Base-by-base conservation (phyloP, 1,140 invertebrate genomes). In the Oncopeltus fasciatus region DNA sequence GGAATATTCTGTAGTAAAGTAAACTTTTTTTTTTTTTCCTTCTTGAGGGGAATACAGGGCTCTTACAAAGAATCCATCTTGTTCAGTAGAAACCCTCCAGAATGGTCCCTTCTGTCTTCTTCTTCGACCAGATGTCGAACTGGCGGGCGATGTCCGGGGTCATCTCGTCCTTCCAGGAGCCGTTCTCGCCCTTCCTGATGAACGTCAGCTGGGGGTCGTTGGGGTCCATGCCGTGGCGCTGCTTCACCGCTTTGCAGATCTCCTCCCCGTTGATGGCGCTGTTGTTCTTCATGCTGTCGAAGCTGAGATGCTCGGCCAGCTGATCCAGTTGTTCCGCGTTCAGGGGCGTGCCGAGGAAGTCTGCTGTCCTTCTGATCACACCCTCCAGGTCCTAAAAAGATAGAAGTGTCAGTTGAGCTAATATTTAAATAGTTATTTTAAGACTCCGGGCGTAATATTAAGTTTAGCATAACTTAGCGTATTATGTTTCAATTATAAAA, bases 281-380 rank as follows among this genome's bases (percentile, higher is more conserved):
- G 70, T 89, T 90, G 3, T 78, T 67, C 66, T 81, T 80, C 77
- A 90, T 84, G 43, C 72, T 84, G 29, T 85, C 77, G 68, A 87
- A 81, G 72, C 81, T 80, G 9, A 87, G 71, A 67, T 87, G 83
- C 0, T 78, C 67, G 0, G 72, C 69, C 49, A 88, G 70, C 57
- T 69, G 61, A 18, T 2, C 72, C 49, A 0, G 67, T 63, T 85
- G 71, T 20, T 79, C 72, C 0, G 78, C 77, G 0, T 67, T 69
- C 5, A 82, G 70, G 0, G 68, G 24, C 47, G 76, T 79, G 1
- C 75, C 72, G n/a, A 88, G 70, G 69, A 87, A 88, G 1, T 72
- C 65, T 1, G 79, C 77, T 8, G 83, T 75, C 64, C 74, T 75
- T 1, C 67, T 68, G 2, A 87, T 82, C n/a, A 83, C 76, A 18